phyloP scores from a whole-genome alignment of 2,797 vertebrate genomes.

The Picus viridis region DNA sequence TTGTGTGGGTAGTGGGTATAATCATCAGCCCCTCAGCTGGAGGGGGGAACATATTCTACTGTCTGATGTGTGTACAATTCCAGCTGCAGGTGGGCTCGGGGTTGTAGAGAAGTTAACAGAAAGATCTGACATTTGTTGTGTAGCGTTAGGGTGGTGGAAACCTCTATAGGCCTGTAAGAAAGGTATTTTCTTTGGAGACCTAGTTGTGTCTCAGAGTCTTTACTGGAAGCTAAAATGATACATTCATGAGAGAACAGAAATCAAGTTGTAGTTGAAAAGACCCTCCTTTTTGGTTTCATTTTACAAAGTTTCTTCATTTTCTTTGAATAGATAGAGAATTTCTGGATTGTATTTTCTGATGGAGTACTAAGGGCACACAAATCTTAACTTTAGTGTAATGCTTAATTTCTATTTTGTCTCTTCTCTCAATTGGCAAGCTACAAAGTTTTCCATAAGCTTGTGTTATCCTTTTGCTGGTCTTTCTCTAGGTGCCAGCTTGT shows the following conservation, averaged over 20 bases:
- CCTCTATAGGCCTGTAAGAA: background rate
- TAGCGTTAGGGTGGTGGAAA: background rate
- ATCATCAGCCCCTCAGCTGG: background rate
- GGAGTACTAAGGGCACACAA: background rate
- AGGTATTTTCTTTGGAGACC: background rate
- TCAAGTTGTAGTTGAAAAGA: background rate
- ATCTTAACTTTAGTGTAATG: background rate
- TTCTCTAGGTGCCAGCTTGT: background rate
- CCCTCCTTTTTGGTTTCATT: background rate
- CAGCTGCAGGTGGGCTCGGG: background rate
- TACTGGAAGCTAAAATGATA: background rate
- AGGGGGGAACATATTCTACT: background rate
- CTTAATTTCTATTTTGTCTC: background rate
- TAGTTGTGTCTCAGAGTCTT: background rate
- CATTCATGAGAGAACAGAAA: background rate
- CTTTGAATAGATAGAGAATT: background rate
- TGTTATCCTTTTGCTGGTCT: background rate
- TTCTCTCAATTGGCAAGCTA: background rate
- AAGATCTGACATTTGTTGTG: background rate
- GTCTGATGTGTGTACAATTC: background rate
- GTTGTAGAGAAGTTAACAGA: background rate
- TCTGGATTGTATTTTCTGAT: background rate
- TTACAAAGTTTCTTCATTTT: background rate
- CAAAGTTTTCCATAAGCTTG: conserved; percentile 9
- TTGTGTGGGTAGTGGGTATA: background rate